Evolutionary conservation across 1,140 invertebrate genomes (phyloP).

Genomic region (Cherax destructor): DNA sequence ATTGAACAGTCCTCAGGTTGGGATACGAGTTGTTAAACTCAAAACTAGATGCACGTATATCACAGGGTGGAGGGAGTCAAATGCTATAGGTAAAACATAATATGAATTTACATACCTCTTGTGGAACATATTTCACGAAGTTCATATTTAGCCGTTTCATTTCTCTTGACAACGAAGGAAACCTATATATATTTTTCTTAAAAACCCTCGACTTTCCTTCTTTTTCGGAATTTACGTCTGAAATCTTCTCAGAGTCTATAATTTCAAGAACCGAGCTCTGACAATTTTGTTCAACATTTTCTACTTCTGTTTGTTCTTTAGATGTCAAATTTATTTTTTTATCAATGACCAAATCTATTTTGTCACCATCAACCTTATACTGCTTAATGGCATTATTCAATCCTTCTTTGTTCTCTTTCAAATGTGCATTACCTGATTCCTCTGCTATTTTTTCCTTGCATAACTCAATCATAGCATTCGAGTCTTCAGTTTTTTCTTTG

Average conservation of each 20-base stretch:
- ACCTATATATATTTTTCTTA: constrained; percentile 68
- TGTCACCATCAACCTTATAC: not conserved
- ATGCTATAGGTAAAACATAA: not conserved
- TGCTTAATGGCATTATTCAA: not conserved
- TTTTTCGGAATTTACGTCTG: not conserved
- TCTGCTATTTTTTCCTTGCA: not conserved
- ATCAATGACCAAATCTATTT: not conserved
- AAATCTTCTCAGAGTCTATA: not conserved
- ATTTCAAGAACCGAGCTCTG: not conserved
- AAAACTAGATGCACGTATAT: too few species aligned
- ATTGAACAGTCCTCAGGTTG: too few species aligned
- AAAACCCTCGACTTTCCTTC: constrained; percentile 54
- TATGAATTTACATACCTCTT: constrained; percentile 6
- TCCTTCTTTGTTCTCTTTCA: not conserved
- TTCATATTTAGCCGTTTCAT: constrained; percentile 71
- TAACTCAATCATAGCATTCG: not conserved
- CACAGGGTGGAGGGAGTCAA: too few species aligned
- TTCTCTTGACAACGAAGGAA: constrained; percentile 70
- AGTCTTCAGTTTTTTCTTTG: not conserved
- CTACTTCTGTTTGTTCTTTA: not conserved
- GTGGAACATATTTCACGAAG: constrained; percentile 47
- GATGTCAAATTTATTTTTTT: not conserved
- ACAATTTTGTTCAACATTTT: not conserved
- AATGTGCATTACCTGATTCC: not conserved
- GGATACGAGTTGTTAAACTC: too few species aligned